Percentiles rank a stretch among this genome's conserved stretches.
Conservation (phyloP, 1,140 invertebrate genomes). For the Schlechtendalia chinensis region DNA sequence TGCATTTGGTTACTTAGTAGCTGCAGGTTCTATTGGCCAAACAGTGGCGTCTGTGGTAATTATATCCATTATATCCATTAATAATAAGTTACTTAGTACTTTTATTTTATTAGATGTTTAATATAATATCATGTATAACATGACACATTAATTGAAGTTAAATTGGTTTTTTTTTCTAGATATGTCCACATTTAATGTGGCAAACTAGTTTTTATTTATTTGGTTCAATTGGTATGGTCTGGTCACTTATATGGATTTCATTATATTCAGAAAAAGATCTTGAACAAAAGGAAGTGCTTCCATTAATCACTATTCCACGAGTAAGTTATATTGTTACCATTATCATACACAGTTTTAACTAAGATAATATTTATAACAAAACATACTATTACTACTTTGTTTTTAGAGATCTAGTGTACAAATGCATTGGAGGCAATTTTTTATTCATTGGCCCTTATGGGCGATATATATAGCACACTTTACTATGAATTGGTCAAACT, state of each 20-base stretch:
- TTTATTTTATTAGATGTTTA: too few relatives aligned
- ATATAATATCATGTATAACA: too few relatives aligned
- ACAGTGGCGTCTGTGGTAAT: constrained; percentile 73
- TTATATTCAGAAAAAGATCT: constrained; percentile 61
- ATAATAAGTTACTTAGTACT: too few relatives aligned
- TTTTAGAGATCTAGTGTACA: constrained; percentile 61
- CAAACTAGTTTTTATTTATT: constrained; percentile 72
- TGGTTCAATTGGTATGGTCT: constrained; percentile 69
- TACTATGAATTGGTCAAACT: constrained; percentile 82
- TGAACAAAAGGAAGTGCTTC: constrained; percentile 65
- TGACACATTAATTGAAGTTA: background rate
- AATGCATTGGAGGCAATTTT: constrained; percentile 67
- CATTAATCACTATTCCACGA: constrained; percentile 64
- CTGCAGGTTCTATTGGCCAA: constrained; percentile 74
- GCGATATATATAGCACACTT: constrained; percentile 78
- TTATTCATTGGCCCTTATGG: constrained; percentile 73
- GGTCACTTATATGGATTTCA: constrained; percentile 68
- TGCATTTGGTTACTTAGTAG: constrained; percentile 75
- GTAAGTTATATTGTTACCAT: constrained; percentile 56
- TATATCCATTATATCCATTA: constrained; percentile 49
- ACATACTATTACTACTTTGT: background rate
- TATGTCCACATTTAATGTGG: constrained; percentile 69
- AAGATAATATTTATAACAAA: background rate
- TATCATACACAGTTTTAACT: too few relatives aligned
- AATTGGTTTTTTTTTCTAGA: constrained; percentile 55